Evolutionary conservation across 2,113 vertebrate species (phyloP), one percentile per base, ranked within the genome.

Genomic region (Brienomyrus brachyistius): DNA sequence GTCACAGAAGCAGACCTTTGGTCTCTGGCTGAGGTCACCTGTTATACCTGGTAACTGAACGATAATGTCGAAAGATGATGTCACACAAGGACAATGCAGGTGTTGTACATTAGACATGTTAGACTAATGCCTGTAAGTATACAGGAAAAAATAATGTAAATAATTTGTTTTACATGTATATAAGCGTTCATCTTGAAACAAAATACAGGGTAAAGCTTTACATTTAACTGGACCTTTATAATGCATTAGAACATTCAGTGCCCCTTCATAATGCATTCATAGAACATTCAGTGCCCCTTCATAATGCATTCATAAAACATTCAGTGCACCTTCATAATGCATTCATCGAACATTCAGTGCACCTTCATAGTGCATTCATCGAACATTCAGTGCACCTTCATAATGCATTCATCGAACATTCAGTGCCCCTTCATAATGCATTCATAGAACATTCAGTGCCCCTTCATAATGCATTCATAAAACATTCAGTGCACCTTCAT

Each of bases 1-100:
- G 51, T 89, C 89, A 89, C n/a, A 84, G 74, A 89, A 83, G 50
- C 43, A 54, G 80, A 59, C 35, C 52, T 43, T 84, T 62, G 51
- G 45, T 56, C 52, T 45, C 3, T n/a, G 31, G 10, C 51, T 54
- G 51, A 87, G 85, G 35, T n/a, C n/a, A 54, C 15, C 50, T 52
- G n/a, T 87, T 40, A 15, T 40, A 35, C 51, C 48, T 31, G 51
- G n/a, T 27, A 87, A 54, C n/a, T 86, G 15, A 50, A 17, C 15
- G n/a, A 54, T 54, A 31, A 50, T 52, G 50, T 50, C 50, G 23
- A 52, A 56, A n/a, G 84, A 21, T 35, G 2, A 84, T 23, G 3
- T 47, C 82, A 45, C 40, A 48, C 19, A 84, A 47, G 17, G 40
- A 84, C 40, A 45, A 48, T 84, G 15, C 17, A 43, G 35, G 35